Evolutionary conservation across 2,888 invertebrate genomes (phyloP), one percentile per base, ranked within the genome.

Genomic region (Pammene aurita): DNA sequence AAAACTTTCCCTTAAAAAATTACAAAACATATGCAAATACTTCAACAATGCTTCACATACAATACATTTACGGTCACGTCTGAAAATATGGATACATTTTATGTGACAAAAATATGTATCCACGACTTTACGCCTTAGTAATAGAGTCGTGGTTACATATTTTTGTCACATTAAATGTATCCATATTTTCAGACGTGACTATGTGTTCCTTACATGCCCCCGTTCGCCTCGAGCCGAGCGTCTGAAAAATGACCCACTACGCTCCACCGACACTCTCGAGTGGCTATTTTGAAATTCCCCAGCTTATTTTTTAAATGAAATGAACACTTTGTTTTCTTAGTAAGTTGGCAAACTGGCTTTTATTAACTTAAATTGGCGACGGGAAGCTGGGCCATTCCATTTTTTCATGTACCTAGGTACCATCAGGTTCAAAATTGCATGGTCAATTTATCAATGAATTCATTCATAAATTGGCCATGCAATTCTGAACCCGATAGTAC

Each of bases 271-370:
- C 57, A 66, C 41, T 50, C 50, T 58, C 57, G n/a, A 42, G 50
- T 57, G 58, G 42, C 66, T 57, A 66, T 66, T 58, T 66, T 66
- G 66, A 38, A 66, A 66, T 50, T 50, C 34, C 41, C 42, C 50
- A 42, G 58, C 65, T 66, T 66, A 57, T 66, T 66, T 66, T 66
- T 58, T 50, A 58, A 66, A 46, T 52, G 48, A 58, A 66, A 66
- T 66, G 66, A 58, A 66, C 66, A 66, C 58, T 66, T 58, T 58
- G 50, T 66, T 66, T 50, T 66, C 57, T 58, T 44, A 35, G 41
- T 26, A 58, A 66, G 57, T 62, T 52, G 18, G 50, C 50, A 41
- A 50, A 66, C 18, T 34, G 50, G 48, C 48, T 58, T 57, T 58
- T 66, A 65, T 57, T 61, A 60, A 60, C 60, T 60, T 48, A 38